Evolutionary conservation across 2,888 invertebrate species (phyloP).

Genomic region (Euplexia lucipara): DNA sequence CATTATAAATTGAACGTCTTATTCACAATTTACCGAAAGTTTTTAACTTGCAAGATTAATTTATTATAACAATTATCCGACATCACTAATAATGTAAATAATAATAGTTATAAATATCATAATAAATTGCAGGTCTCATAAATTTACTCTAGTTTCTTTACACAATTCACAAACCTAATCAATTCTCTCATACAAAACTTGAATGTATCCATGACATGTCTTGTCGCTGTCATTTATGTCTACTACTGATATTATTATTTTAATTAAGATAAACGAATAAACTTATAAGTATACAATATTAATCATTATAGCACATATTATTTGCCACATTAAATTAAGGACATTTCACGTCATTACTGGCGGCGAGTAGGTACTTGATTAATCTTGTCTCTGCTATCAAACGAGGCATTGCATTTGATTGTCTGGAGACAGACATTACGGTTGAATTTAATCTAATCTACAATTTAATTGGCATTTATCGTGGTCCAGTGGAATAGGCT

Average conservation of each 20-base stretch:
- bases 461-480: conserved; percentile 66
- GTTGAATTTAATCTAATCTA: conserved; percentile 64
- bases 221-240: conserved; percentile 33
- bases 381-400: conserved; percentile 51
- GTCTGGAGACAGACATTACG: conserved; percentile 62
- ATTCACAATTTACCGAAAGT: too few relatives aligned
- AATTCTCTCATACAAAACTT: conserved; percentile 29
- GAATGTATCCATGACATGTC: conserved; percentile 24
- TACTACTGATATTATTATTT: conserved; percentile 20
- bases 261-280: conserved; percentile 34
- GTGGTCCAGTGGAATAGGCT: conserved; percentile 41
- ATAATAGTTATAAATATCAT: conserved; percentile 20
- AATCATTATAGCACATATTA: conserved; percentile 39
- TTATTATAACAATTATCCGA: too few relatives aligned
- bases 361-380: conserved; percentile 45
- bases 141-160: conserved; percentile 15
- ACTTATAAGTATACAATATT: conserved; percentile 27
- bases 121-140: conserved; percentile 19
- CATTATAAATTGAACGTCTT: too few relatives aligned
- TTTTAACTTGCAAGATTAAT: too few relatives aligned
- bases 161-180: conserved; percentile 25
- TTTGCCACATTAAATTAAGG: conserved; percentile 44
- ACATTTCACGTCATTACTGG: conserved; percentile 50
- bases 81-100: too few relatives aligned
- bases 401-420: conserved; percentile 63